Conservation (phyloP, 2,888 invertebrate genomes). For the Mylabris sibirica region DNA sequence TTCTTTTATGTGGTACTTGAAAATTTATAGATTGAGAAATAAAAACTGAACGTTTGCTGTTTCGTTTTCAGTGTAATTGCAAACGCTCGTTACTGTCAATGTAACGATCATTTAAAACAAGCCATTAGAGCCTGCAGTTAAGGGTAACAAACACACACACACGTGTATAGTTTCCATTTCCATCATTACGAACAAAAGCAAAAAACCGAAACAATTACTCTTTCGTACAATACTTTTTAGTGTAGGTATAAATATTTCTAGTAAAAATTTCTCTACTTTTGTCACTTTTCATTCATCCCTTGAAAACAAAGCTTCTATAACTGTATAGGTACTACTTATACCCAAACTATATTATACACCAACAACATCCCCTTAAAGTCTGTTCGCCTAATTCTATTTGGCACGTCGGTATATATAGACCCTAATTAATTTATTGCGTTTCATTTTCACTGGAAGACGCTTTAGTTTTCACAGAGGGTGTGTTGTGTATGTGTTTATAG, state of each 20-base stretch:
- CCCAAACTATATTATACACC: background rate
- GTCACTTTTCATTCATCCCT: background rate
- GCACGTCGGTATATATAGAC: conserved; percentile 51
- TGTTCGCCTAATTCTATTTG: conserved; percentile 41
- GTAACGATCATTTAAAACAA: conserved; percentile 18
- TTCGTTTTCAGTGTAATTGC: conserved; percentile 18
- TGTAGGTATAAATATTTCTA: background rate
- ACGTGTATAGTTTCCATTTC: background rate
- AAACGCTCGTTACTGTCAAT: conserved; percentile 15
- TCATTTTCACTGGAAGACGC: conserved; percentile 52
- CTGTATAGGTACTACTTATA: background rate
- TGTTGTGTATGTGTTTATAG: background rate
- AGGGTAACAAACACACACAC: background rate
- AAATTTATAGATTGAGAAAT: background rate
- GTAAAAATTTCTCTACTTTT: background rate
- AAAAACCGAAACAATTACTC: conserved; percentile 36
- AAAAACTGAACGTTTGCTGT: conserved; percentile 10
- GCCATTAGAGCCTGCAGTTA: conserved; percentile 11
- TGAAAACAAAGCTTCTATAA: conserved; percentile 24
- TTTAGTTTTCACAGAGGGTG: conserved; percentile 35
- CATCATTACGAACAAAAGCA: conserved; percentile 22
- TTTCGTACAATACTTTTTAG: background rate
- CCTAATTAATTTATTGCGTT: conserved; percentile 58
- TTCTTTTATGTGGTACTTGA: background rate
- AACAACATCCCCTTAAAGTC: conserved; percentile 3